Evolutionary conservation across 1,140 invertebrate species (phyloP).

Genomic region (Eumeta japonica): DNA sequence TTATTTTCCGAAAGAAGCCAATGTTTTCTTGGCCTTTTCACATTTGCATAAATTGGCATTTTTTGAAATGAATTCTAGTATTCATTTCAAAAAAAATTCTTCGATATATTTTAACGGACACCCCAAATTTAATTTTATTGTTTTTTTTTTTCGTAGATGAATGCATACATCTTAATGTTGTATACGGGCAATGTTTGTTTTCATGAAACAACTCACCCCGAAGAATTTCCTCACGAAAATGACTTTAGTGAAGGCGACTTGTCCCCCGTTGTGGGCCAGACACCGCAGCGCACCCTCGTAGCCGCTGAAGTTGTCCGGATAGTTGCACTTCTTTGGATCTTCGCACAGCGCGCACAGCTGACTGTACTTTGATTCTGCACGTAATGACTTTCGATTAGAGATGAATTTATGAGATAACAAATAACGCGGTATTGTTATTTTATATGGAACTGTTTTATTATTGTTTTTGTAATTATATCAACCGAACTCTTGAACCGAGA

Average conservation of each 20-base stretch:
- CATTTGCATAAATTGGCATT: neutral
- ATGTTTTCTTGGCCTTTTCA: neutral
- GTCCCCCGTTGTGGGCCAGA: slow-evolving; percentile 72
- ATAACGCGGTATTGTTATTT: neutral
- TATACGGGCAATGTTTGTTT: too few relatives aligned
- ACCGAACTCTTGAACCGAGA: too few relatives aligned
- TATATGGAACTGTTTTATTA: too few relatives aligned
- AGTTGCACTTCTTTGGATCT: slow-evolving; percentile 72
- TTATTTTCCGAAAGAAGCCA: too few relatives aligned
- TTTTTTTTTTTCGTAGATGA: too few relatives aligned
- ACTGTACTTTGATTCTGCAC: slow-evolving; percentile 66
- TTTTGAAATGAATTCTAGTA: too few relatives aligned
- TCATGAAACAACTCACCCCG: slow-evolving; percentile 62
- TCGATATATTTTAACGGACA: neutral
- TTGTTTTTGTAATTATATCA: too few relatives aligned
- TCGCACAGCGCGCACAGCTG: slow-evolving; percentile 75
- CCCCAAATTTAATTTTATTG: too few relatives aligned
- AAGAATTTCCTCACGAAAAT: slow-evolving; percentile 77
- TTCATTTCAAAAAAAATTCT: neutral
- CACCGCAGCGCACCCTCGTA: slow-evolving; percentile 83
- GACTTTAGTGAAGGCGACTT: slow-evolving; percentile 83
- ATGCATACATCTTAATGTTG: too few relatives aligned
- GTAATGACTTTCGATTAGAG: neutral
- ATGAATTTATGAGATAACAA: neutral
- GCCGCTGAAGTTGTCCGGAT: slow-evolving; percentile 78